Conservation (phyloP, 53 echinoderm and acorn worm genomes). For the Mesocentrotus franciscanus region DNA sequence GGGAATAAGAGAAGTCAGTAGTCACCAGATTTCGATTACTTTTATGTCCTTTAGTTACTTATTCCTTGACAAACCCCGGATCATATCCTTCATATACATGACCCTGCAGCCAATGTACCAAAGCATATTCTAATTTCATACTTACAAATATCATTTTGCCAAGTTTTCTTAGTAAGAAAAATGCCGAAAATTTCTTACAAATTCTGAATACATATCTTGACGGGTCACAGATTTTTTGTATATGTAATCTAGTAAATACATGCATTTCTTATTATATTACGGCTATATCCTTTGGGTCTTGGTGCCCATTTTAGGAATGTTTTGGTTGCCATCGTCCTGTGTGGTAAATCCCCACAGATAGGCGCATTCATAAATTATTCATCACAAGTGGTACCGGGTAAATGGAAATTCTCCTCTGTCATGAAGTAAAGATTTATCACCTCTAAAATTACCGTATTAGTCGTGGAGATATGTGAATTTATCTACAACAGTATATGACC, state of each 20-base stretch:
- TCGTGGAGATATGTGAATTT: too few relatives aligned
- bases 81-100: background rate
- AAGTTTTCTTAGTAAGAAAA: background rate
- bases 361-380: too few relatives aligned
- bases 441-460: too few relatives aligned
- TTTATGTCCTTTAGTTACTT: background rate
- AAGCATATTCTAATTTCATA: background rate
- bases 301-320: too few relatives aligned
- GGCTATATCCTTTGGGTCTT: background rate
- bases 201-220: background rate
- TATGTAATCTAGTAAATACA: background rate
- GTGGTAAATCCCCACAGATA: too few relatives aligned
- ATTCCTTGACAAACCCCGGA: background rate
- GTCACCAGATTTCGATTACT: background rate
- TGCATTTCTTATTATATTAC: background rate
- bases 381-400: too few relatives aligned
- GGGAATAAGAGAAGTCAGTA: too few relatives aligned
- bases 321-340: too few relatives aligned
- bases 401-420: too few relatives aligned
- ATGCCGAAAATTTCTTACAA: background rate
- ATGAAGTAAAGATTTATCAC: too few relatives aligned
- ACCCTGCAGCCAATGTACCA: background rate
- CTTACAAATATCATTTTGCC: background rate
- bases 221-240: background rate
- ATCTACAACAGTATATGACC: too few relatives aligned